Evolutionary conservation across 2,113 vertebrate species (phyloP).

Genomic region (Heptranchias perlo): DNA sequence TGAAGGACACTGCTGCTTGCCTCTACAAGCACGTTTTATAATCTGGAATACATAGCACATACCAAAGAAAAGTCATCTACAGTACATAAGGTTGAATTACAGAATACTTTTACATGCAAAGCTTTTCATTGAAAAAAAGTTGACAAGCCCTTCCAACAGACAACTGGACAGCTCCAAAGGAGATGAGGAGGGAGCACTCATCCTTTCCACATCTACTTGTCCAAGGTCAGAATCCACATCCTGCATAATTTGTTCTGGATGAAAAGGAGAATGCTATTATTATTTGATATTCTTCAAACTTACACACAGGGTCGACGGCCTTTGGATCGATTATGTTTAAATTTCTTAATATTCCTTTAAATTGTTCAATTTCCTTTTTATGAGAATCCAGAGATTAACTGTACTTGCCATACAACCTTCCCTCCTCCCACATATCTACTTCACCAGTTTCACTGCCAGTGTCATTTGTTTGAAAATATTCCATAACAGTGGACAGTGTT

Average conservation of each 20-base stretch:
- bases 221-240: not conserved
- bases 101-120: not conserved
- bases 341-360: not conserved
- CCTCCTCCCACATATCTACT: not conserved
- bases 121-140: not conserved
- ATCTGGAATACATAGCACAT: not conserved
- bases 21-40: not conserved
- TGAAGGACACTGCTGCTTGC: not conserved
- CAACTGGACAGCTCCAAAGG: not conserved
- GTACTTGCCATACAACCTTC: not conserved
- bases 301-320: not conserved
- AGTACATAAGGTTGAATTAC: not conserved
- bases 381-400: not conserved
- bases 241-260: not conserved
- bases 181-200: not conserved
- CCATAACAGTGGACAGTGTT: not conserved
- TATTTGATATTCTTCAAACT: not conserved
- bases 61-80: not conserved
- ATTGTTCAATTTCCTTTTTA: not conserved
- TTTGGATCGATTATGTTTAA: not conserved
- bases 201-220: not conserved
- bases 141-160: not conserved
- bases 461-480: not conserved
- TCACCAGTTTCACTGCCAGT: not conserved
- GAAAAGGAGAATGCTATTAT: not conserved